Conservation (phyloP, 2,888 invertebrate species). For the Drosophila monieri region DNA sequence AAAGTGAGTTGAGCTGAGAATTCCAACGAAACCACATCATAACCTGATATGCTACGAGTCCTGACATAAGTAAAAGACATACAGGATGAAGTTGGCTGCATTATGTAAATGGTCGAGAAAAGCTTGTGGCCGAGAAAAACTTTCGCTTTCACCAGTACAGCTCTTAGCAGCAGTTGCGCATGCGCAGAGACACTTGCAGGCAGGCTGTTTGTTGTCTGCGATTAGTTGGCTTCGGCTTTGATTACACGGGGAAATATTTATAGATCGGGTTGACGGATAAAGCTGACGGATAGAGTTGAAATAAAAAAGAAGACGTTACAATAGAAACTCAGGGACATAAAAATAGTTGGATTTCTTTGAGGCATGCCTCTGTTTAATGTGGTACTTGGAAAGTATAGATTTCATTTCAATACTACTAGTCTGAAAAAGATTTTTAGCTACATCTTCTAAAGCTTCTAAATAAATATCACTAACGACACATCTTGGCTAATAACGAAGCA, state of each 20-base stretch:
- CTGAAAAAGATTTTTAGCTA: neutral
- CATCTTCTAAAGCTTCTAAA: neutral
- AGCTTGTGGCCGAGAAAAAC: conserved; percentile 64
- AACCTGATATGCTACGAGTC: neutral
- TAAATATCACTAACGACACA: neutral
- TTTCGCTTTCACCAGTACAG: conserved; percentile 81
- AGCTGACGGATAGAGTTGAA: neutral
- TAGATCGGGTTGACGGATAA: neutral
- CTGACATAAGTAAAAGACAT: conserved; percentile 6
- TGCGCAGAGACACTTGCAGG: conserved; percentile 38
- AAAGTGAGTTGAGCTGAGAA: conserved; percentile 39
- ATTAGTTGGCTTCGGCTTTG: conserved; percentile 17
- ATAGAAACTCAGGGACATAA: neutral
- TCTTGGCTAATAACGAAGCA: conserved; percentile 14
- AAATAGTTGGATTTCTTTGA: neutral
- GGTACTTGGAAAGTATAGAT: too few species aligned
- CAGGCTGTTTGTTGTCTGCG: conserved; percentile 31
- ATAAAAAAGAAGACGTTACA: neutral
- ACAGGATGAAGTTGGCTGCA: conserved; percentile 22
- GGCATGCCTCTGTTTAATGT: neutral
- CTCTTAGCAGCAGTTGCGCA: conserved; percentile 32
- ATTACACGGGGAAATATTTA: conserved; percentile 1
- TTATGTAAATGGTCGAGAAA: conserved; percentile 47
- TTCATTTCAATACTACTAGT: too few species aligned
- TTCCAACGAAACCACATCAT: neutral